Base-by-base conservation (phyloP, 2,888 invertebrate genomes). In the Ecliptopera silaceata region DNA sequence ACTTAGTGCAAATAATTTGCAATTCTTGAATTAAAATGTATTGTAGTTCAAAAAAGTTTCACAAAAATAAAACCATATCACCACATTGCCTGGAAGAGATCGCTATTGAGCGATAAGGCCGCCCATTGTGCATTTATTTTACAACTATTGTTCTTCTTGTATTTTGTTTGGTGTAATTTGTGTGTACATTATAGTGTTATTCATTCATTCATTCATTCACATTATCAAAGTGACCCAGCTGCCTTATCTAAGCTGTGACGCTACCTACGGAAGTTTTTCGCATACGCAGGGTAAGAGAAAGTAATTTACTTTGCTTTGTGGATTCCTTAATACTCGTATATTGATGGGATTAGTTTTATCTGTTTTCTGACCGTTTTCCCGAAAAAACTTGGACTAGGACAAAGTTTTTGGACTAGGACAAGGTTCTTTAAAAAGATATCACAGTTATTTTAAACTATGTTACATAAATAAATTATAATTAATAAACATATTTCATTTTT, bases 251-350 rank as follows among this genome's bases (percentile, higher is more conserved):
- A n/a, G 4, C 58, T 58, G 42, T 36, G 13, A 20, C 6, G 15
- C 49, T 48, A 39, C 44, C 42, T 48, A 48, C 49, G 12, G 42
- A 69, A 75, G 54, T 71, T 74, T 72, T 73, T 64, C 72, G 70
- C 69, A 72, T 66, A 66, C 64, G 56, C 55, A 49, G 58, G 56
- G 56, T 59, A 59, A 59, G 53, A 53, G 64, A 63, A 62, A 66
- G 64, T 65, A 65, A 66, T 68, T 67, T 66, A 61, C 45, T 71
- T 69, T 66, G 61, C 64, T 62, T 64, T 65, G 61, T 59, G 63
- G 56, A 54, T 55, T 60, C 61, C 60, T 62, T 62, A 60, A 63
- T 65, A 63, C 63, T 65, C 63, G 44, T 56, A 58, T 66, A 66
- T 64, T 66, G 62, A 66, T 66, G 60, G 65, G 60, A 66, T 62